phyloP scores from a whole-genome alignment of 2,888 invertebrate species.

The Protodeltote pygarga region DNA sequence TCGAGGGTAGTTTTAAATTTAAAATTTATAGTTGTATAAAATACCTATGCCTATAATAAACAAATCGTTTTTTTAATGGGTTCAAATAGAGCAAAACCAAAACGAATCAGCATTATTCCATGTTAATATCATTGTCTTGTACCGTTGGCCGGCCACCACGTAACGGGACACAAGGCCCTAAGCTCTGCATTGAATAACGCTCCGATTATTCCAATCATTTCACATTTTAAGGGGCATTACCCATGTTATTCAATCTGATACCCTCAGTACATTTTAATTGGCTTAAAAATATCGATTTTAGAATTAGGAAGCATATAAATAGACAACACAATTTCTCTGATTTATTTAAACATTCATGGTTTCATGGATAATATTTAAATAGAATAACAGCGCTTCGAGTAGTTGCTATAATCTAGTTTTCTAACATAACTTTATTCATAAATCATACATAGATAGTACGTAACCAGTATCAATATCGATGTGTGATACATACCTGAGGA shows the following conservation, averaged over 20 bases:
- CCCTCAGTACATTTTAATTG: slow-evolving; percentile 10
- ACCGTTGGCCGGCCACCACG: slow-evolving; percentile 66
- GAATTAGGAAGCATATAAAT: slow-evolving; percentile 15
- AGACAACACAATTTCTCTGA: slow-evolving; percentile 14
- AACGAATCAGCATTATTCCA: slow-evolving; percentile 60
- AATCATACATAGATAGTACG: neutral
- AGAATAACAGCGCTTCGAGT: neutral
- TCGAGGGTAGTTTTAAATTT: no score
- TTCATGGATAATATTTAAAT: slow-evolving; percentile 7
- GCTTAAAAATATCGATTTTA: slow-evolving; percentile 24
- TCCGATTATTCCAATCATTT: slow-evolving; percentile 60
- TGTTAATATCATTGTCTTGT: slow-evolving; percentile 66
- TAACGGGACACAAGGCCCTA: slow-evolving; percentile 78
- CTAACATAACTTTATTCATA: neutral
- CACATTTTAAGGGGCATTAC: slow-evolving; percentile 40
- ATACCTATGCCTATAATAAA: slow-evolving; percentile 15
- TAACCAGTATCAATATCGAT: slow-evolving; percentile 6
- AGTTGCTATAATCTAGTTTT: neutral
- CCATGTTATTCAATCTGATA: slow-evolving; percentile 2
- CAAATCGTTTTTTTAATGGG: slow-evolving; percentile 11
- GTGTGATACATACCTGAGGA: slow-evolving; percentile 73
- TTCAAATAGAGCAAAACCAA: slow-evolving; percentile 40
- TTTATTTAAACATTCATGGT: slow-evolving; percentile 15
- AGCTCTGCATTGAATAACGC: slow-evolving; percentile 54
- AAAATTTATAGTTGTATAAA: no score